Conservation (phyloP, 2,797 vertebrate genomes). For the Squalus acanthias region DNA sequence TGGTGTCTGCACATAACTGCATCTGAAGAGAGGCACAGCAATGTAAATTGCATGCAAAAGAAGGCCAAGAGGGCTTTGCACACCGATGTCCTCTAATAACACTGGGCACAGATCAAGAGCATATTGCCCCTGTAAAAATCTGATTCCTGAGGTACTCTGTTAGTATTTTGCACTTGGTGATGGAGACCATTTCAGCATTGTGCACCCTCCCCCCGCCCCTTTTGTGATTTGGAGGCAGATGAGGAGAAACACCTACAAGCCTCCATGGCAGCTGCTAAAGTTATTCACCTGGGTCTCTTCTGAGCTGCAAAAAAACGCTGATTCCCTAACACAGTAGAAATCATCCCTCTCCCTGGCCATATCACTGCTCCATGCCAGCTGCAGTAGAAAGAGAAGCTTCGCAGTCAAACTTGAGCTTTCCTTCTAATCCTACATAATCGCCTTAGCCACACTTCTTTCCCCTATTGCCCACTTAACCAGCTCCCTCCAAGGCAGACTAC, state of each 20-base stretch:
- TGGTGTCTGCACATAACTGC: not conserved
- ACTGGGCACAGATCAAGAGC: not conserved
- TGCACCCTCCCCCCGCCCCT: too few relatives aligned
- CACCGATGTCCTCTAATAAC: too few relatives aligned
- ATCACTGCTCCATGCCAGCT: not conserved
- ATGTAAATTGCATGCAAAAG: not conserved
- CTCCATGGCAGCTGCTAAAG: not conserved
- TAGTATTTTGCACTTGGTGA: not conserved
- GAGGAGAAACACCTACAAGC: not conserved
- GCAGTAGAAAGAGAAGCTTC: not conserved
- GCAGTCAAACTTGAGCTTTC: not conserved
- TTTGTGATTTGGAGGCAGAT: not conserved
- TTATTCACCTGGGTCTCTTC: not conserved
- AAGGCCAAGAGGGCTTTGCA: too few relatives aligned
- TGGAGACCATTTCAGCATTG: not conserved
- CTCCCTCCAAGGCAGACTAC: not conserved
- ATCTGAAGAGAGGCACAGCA: not conserved
- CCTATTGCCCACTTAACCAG: not conserved
- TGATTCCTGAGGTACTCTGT: not conserved
- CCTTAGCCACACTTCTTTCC: not conserved
- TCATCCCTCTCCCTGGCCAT: not conserved
- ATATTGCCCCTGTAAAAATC: not conserved
- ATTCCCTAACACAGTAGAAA: not conserved
- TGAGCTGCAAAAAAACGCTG: not conserved
- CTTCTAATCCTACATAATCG: not conserved